Percentiles rank a stretch among this genome's conserved stretches.
Conservation (phyloP, 37 sponge, comb jelly and placozoan genomes). For the Diacarnus erythraeanus region DNA sequence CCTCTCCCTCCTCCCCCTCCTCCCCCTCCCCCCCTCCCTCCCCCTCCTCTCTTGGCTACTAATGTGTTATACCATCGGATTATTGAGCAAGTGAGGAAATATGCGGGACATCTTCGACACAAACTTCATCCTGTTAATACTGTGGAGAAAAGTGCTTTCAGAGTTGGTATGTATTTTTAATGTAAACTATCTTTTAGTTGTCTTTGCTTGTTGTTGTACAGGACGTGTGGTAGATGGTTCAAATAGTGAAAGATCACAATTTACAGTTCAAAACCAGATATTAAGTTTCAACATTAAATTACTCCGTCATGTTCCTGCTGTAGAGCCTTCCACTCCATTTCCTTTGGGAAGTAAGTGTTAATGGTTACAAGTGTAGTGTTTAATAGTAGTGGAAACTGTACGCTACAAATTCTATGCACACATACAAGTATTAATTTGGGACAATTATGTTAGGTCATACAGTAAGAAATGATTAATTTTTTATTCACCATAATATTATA, state of each 20-base stretch:
- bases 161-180: constrained; percentile 50
- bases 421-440: no score
- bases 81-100: not conserved
- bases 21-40: constrained; percentile 64
- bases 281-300: constrained; percentile 12
- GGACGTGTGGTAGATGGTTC: constrained; percentile 53
- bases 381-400: no score
- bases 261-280: constrained; percentile 52
- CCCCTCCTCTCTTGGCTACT: not conserved
- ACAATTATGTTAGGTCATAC: no score
- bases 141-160: constrained; percentile 73
- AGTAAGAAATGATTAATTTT: no score
- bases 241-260: not conserved
- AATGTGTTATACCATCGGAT: not conserved
- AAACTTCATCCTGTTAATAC: constrained; percentile 55
- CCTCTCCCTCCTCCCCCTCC: constrained; percentile 12
- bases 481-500: no score
- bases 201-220: constrained; percentile 4
- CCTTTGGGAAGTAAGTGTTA: not conserved
- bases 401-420: no score
- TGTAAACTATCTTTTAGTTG: not conserved
- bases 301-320: not conserved
- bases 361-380: no score
- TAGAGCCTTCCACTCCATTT: not conserved
- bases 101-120: not conserved